Evolutionary conservation across 2,797 vertebrate genomes (phyloP), one percentile per base, ranked within the genome.

Genomic region (Sebastolobus alascanus): DNA sequence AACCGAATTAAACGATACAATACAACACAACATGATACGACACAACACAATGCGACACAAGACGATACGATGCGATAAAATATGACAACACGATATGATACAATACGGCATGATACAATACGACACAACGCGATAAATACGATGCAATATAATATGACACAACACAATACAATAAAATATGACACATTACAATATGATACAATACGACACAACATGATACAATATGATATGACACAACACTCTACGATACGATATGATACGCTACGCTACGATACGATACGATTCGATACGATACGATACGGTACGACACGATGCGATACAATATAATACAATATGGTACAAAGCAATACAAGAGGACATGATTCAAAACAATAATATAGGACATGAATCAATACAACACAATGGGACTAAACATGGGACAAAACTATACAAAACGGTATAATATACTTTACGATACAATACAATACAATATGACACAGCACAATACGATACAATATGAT

Each of bases 211-310:
- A 12, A 37, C 3, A 14, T 8, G 8, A 52, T 1, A 54, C 1
- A 3, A n/a, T 1, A 4, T 6, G 2, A 58, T 16, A 54, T 3
- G 8, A n/a, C 1, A 4, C 9, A 4, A 54, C 1, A 56, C 55
- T 0, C 0, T 3, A 27, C 11, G 6, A 2, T 11, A 22, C 9
- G 1, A 56, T 2, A 25, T 2, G 2, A 55, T 3, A 25, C 2
- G 2, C 13, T 3, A 12, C 11, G 4, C n/a, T 9, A 54, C 1
- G 8, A 54, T n/a, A 22, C 18, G 7, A 50, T 20, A 20, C 43
- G 16, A 46, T 18, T 4, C 2, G 8, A 18, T 1, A 6, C 13
- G 6, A n/a, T 14, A 52, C 13, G 8, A 54, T 22, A 0, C 0
- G 43, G 18, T 50, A 0, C 7, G 35, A 6, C 35, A 37, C 31